Evolutionary conservation across 92 coral and sea anemone species (phyloP), one percentile per base, ranked within the genome.

Genomic region (Epizoanthus ramosus): DNA sequence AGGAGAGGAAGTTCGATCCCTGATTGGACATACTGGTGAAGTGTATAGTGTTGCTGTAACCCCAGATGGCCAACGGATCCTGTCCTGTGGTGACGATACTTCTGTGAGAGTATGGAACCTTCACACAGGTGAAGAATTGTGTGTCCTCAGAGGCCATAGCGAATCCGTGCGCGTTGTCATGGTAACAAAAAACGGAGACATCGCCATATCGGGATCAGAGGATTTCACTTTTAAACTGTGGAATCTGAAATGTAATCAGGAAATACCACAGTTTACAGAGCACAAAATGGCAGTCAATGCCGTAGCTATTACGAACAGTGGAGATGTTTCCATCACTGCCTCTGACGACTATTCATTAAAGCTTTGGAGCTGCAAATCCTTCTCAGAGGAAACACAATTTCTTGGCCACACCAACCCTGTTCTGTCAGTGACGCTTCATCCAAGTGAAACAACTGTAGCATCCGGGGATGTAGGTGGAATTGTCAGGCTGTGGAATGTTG

Each of bases 21-120:
- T 89, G 66, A 21, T 83, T 57, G 92, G 92, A 5, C 92, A 89
- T 68, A 83, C 89, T 22, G 87, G 90, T 71, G 90, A 89, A 2
- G 79, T 89, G 22, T 89, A 80, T 16, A 63, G 90, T 50, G 92
- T 89, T 59, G 75, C 87, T 71, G 67, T 89, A 68, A 86, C 90
- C 50, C 87, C 82, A 14, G 85, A 86, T 70, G 87, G 90, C 2
- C 60, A 76, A 67, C 68, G 69, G 18, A 63, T 86, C 10, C 61
- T 86, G 63, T 89, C 92, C 57, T 83, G 86, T 13, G 85, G 90
- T 52, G 86, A 81, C 45, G 92, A 89, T 39, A 68, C 67, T 58
- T 57, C 86, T 37, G 76, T 89, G 13, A 74, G 84, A 33, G 57
- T 89, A 35, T 89, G 92, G 92, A 80, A 69, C 24, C 83, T 86